Evolutionary conservation across 2,888 invertebrate genomes (phyloP).

Genomic region (Cenopis cana): DNA sequence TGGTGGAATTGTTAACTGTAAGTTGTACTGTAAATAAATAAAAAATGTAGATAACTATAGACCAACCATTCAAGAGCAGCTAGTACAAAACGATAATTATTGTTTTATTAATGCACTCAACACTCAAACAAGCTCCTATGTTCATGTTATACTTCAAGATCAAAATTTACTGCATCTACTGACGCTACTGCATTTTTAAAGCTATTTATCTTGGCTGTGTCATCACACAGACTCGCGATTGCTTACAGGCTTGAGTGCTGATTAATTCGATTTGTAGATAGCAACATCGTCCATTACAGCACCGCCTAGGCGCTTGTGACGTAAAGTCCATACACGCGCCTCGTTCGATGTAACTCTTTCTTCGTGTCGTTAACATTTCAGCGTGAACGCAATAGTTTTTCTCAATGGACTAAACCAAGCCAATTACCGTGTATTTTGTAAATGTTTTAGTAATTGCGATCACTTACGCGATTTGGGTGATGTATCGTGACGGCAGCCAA

Average conservation of each 20-base stretch:
- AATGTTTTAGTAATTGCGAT: conserved; percentile 51
- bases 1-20: no score
- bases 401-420: conserved; percentile 46
- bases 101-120: conserved; percentile 20
- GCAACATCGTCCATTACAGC: conserved; percentile 28
- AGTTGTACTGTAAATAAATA: conserved; percentile 6
- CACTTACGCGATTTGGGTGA: conserved; percentile 51
- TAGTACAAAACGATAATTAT: conserved; percentile 1
- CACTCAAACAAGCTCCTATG: conserved; percentile 8
- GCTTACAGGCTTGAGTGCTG: conserved; percentile 4
- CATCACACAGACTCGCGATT: conserved; percentile 14
- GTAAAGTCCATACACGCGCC: conserved; percentile 21
- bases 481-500: conserved; percentile 53
- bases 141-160: conserved; percentile 7
- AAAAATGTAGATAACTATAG: not conserved
- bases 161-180: conserved; percentile 20
- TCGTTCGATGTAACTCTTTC: conserved; percentile 40
- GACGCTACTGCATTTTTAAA: conserved; percentile 29
- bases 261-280: conserved; percentile 5
- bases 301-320: conserved; percentile 14
- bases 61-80: conserved; percentile 4
- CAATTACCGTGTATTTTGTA: conserved; percentile 52
- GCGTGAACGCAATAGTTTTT: conserved; percentile 45
- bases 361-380: conserved; percentile 42
- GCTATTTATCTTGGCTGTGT: conserved; percentile 29